Evolutionary conservation across 2,888 invertebrate genomes (phyloP), one percentile per base, ranked within the genome.

Genomic region (Cheilosia soror): DNA sequence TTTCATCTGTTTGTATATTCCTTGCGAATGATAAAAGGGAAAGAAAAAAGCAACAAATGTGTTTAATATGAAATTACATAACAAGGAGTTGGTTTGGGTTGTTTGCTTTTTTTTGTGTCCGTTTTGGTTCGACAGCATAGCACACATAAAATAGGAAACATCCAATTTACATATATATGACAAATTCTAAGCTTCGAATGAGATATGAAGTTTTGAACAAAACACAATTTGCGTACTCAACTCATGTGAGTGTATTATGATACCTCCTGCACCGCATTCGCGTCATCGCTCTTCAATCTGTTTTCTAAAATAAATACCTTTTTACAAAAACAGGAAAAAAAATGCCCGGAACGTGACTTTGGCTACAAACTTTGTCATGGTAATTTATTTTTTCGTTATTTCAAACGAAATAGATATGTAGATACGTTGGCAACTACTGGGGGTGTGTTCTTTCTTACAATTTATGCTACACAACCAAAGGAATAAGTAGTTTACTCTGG

Each of bases 141-240:
- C 37, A 37, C 11, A 68, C 76, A 85, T 85, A 81, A 77, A 85
- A 76, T 81, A 77, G 81, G 51, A 85, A 72, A 81, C 76, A 71
- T 66, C 80, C 60, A 72, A 85, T 85, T 85, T 85, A 72, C 85
- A 85, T 85, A 81, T 72, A 81, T 81, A 85, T 77, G 85, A 85
- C 49, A 85, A 85, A 77, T 85, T 85, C 81, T 76, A 76, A 72
- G 76, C 76, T 77, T 27, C 58, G 60, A 76, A 71, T 81, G 71
- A 65, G 68, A 71, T 84, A 75, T 84, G 84, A 71, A 84, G 40
- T 69, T 84, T 84, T 79, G 25, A 51, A 58, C 31, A 25, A 49
- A 65, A 55, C 11, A 15, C 37, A 57, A 75, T 49, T 51, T 27
- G 60, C 49, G 20, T 62, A 72, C 65, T 72, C 57, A 55, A 68